phyloP scores from a whole-genome alignment of 1,140 invertebrate species.

The Tigriopus japonicus region DNA sequence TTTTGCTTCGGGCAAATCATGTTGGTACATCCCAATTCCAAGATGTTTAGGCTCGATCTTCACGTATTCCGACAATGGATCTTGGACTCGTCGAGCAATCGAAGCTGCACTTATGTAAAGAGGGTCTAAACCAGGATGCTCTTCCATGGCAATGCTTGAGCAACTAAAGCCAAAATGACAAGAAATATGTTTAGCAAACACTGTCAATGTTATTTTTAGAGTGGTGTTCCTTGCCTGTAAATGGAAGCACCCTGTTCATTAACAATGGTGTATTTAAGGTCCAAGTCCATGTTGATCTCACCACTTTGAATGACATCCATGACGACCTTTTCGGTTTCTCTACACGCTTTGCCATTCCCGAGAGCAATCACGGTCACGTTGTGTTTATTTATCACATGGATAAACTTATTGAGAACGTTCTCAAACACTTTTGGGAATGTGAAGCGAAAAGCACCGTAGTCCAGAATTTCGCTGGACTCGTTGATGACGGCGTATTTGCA shows the following conservation, averaged over 20 bases:
- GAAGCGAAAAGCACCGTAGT: no score
- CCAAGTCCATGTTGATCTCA: not conserved
- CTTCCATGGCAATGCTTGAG: slow-evolving; percentile 54
- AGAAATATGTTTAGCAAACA: no score
- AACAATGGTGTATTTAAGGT: slow-evolving; percentile 57
- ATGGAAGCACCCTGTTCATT: slow-evolving; percentile 72
- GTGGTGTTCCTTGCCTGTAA: slow-evolving; percentile 37
- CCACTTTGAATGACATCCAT: slow-evolving; percentile 21
- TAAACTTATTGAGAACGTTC: not conserved
- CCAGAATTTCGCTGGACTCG: no score
- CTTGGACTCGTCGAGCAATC: slow-evolving; percentile 61
- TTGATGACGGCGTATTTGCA: no score
- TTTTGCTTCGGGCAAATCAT: slow-evolving; percentile 59
- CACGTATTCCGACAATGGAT: slow-evolving; percentile 71
- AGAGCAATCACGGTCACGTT: slow-evolving; percentile 38
- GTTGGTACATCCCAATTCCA: slow-evolving; percentile 78
- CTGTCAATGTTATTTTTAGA: no score
- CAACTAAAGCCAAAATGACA: slow-evolving; percentile 31
- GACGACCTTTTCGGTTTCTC: slow-evolving; percentile 59
- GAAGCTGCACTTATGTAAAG: slow-evolving; percentile 66
- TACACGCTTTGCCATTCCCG: slow-evolving; percentile 69
- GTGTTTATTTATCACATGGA: slow-evolving; percentile 28
- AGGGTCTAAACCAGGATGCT: slow-evolving; percentile 56
- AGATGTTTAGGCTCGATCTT: slow-evolving; percentile 80
- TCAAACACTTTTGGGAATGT: no score